Evolutionary conservation across 2,113 vertebrate species (phyloP).

Genomic region (Hucho hucho): DNA sequence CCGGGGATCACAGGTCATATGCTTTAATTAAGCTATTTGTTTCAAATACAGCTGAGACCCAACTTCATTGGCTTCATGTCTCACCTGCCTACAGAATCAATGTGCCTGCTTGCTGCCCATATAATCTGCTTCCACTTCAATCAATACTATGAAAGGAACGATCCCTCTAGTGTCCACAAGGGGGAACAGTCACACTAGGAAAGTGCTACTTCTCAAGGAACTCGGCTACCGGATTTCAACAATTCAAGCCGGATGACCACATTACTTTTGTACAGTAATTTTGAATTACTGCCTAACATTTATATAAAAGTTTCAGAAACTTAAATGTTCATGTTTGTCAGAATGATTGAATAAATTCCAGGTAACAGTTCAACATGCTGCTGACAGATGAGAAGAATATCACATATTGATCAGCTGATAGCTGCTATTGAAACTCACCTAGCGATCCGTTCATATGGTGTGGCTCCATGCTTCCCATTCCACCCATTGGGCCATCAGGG

Average conservation of each 20-base stretch:
- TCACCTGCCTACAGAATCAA: conserved; percentile 50
- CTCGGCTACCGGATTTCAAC: neutral
- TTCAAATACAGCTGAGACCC: conserved; percentile 52
- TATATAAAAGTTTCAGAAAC: conserved; percentile 1
- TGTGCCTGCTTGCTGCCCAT: conserved; percentile 32
- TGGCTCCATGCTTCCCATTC: conserved; percentile 85
- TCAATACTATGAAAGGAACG: conserved; percentile 32
- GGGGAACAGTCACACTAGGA: conserved; percentile 46
- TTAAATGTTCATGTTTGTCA: neutral
- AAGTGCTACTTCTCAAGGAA: conserved; percentile 3
- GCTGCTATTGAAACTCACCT: conserved; percentile 67
- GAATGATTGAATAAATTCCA: neutral
- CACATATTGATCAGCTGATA: neutral
- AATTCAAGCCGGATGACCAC: neutral
- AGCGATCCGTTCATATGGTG: conserved; percentile 94
- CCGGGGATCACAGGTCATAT: conserved; percentile 6
- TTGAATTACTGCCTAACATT: neutral
- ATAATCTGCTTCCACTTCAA: conserved; percentile 50
- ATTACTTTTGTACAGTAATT: neutral
- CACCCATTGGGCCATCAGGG: conserved; percentile 84
- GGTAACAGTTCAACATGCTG: neutral
- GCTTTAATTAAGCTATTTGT: conserved; percentile 56
- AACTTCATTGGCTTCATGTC: conserved; percentile 18
- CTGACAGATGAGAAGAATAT: neutral
- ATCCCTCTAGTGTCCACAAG: conserved; percentile 47